Evolutionary conservation across 2,888 invertebrate genomes (phyloP).

Genomic region (Leucoptera coffeella): DNA sequence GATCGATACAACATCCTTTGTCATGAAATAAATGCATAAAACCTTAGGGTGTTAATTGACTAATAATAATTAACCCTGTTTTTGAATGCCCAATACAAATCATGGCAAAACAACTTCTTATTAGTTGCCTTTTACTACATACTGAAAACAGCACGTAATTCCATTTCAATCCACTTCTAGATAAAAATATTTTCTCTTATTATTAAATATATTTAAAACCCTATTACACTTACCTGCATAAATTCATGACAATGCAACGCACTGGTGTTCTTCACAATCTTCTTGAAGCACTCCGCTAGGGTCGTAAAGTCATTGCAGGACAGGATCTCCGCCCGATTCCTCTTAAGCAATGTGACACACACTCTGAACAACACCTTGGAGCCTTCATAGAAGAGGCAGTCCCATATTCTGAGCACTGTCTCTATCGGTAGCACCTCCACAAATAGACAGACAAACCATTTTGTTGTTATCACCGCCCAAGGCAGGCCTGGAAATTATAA

Average conservation of each 20-base stretch:
- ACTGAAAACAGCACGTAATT: no score
- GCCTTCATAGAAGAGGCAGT: constrained; percentile 91
- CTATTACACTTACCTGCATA: constrained; percentile 69
- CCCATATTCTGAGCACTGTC: constrained; percentile 93
- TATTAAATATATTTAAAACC: no score
- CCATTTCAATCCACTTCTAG: neutral
- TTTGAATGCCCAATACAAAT: no score
- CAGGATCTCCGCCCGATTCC: constrained; percentile 65
- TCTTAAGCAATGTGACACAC: constrained; percentile 74
- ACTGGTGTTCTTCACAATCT: constrained; percentile 70
- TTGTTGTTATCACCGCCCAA: constrained; percentile 87
- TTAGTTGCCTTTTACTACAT: no score
- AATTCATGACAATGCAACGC: constrained; percentile 84
- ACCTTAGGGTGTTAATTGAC: no score
- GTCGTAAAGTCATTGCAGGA: constrained; percentile 75
- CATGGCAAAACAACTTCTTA: no score
- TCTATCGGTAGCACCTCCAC: constrained; percentile 91
- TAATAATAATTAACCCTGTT: no score
- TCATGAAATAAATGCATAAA: no score
- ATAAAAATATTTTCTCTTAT: neutral
- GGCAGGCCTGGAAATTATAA: constrained; percentile 59
- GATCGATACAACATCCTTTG: no score
- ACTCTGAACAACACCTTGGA: constrained; percentile 89
- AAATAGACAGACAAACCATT: constrained; percentile 94
- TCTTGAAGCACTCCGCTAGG: constrained; percentile 75